Evolutionary conservation across 2,888 invertebrate species (phyloP), one percentile per base, ranked within the genome.

Genomic region (Tryphoninae sp.): DNA sequence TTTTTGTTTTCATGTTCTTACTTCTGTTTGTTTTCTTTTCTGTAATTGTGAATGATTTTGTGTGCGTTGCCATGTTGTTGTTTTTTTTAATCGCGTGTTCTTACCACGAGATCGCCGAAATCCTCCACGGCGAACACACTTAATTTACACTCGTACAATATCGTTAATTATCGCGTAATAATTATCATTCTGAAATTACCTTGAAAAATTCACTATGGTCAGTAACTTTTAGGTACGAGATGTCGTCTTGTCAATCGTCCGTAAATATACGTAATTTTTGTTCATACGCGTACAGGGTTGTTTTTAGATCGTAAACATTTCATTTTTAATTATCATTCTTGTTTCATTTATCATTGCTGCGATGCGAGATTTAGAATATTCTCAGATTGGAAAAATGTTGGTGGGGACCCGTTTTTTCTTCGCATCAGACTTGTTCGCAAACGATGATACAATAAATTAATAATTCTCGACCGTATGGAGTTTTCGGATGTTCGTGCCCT

Each of bases 41-140:
- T 58, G 51, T 61, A 16, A 55, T 58, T 42, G 59, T 40, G 53
- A 69, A 13, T 26, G 61, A 53, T 76, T 13, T 23, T 49, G 13
- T 49, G 65, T 65, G 49, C 42, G 40, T 64, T 58, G 33, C 33
- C 9, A 53, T 16, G 51, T 67, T 40, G 19, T 19, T 19, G n/a
- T 19, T 19, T 19, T 19, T 19, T 51, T 64, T 8, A 19, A 33
- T 67, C 16, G 13, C 51, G 13, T 67, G 49, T 73, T 40, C 19
- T 22, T 64, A 79, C 74, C 80, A 76, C 75, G 45, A 78, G 75
- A 78, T 81, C 33, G 74, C 40, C 71, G 62, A 83, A 76, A 65
- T 49, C 7, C 33, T 33, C 55, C 78, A 71, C 61, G 65, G 71
- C 59, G 55, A 78, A 78, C 74, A 51, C 58, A 67, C 53, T 75